A percentile compares a stretch with the other conserved stretches of the same genome.
These are phyloP conservation scores for Tachuris rubrigastra DNA, from an alignment of 2,113 vertebrate species.

Conservation along the genomic window DNA sequence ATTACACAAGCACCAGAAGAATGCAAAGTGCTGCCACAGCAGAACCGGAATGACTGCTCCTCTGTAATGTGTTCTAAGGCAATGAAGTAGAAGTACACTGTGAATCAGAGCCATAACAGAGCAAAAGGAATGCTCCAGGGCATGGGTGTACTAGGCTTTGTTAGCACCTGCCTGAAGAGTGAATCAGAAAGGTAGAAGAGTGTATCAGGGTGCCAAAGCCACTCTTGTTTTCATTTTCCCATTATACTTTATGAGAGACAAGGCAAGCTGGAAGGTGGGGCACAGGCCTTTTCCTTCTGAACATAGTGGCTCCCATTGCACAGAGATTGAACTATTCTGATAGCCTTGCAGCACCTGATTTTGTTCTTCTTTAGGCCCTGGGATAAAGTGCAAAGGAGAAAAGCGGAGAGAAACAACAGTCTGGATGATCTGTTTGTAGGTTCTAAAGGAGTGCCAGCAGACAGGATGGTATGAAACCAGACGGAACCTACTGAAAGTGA, in stretches of 20 bases:
- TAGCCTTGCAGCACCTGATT: not conserved
- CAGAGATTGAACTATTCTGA: rapidly evolving
- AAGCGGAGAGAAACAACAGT: not conserved
- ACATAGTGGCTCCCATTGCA: not conserved
- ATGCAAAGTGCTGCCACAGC: not conserved
- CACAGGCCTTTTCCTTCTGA: not conserved
- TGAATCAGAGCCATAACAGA: not conserved
- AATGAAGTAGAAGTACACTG: not conserved
- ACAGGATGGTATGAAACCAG: not conserved
- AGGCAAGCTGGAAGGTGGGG: not conserved
- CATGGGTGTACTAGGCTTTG: not conserved
- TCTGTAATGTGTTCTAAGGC: not conserved
- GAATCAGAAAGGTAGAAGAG: not conserved
- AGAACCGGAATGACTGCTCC: not conserved
- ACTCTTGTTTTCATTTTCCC: not conserved
- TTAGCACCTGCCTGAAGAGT: not conserved
- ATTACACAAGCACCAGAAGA: not conserved
- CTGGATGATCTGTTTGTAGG: not conserved
- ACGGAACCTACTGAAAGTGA: not conserved
- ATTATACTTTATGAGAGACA: not conserved
- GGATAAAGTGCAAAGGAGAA: not conserved
- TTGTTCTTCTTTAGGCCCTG: not conserved
- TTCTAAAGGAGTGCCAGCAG: not conserved
- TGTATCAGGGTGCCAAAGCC: not conserved
- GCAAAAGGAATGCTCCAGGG: not conserved